A percentile compares a stretch with the other conserved stretches of the same genome.
Conservation (phyloP, 2,797 vertebrate species). For the Cirrhinus molitorella region DNA sequence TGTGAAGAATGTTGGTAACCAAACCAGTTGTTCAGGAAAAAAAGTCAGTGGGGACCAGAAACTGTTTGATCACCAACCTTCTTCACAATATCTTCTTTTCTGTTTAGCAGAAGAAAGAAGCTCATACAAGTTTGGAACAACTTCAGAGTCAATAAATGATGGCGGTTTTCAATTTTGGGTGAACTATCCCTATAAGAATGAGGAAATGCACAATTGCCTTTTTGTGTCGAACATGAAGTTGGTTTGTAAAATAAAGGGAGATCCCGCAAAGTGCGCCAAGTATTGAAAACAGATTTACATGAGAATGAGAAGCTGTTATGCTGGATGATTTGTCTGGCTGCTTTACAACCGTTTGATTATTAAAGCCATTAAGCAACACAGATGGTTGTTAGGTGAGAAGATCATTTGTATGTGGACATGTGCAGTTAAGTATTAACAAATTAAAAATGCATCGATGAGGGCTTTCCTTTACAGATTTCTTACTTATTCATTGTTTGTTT, state of each 20-base stretch:
- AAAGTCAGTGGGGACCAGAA: not conserved
- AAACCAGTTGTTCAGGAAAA: not conserved
- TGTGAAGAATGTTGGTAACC: not conserved
- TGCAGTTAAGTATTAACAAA: conserved; percentile 11
- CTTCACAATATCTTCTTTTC: not conserved
- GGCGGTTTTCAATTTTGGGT: not conserved
- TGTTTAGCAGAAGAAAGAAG: not conserved
- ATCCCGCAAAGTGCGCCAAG: conserved; percentile 23
- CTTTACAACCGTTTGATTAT: conserved; percentile 11
- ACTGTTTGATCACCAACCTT: not conserved
- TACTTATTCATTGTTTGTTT: not conserved
- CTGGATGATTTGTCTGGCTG: not conserved
- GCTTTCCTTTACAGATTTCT: conserved; percentile 1
- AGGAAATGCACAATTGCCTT: not conserved
- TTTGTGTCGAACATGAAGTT: conserved; percentile 22
- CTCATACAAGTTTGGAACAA: not conserved
- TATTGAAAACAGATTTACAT: conserved; percentile 31
- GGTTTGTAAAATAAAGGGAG: conserved; percentile 5
- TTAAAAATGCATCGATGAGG: conserved; percentile 17
- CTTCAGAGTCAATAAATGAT: not conserved
- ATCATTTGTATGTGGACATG: not conserved
- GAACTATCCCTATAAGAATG: not conserved
- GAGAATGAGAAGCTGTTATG: not conserved
- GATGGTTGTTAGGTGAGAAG: conserved; percentile 6
- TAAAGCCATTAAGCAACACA: not conserved